Evolutionary conservation across 2,113 vertebrate species (phyloP).

Genomic region (Elephas maximus): DNA sequence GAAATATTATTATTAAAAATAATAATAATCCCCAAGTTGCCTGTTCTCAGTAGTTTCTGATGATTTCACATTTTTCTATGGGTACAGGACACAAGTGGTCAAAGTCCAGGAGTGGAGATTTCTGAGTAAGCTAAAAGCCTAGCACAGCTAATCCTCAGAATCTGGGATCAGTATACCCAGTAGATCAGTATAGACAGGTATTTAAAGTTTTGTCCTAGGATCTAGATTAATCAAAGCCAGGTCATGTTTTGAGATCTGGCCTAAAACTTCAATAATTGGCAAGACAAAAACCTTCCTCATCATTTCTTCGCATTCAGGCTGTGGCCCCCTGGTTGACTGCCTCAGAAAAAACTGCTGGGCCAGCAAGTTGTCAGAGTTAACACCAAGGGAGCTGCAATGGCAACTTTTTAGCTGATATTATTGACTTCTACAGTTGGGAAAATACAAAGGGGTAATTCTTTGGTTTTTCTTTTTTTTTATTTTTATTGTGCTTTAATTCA

Average conservation of each 20-base stretch:
- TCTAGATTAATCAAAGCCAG: background rate
- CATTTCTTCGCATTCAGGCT: slow-evolving; percentile 1
- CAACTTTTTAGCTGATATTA: too few relatives aligned
- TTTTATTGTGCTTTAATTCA: too few relatives aligned
- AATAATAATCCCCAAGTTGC: background rate
- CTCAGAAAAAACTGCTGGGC: background rate
- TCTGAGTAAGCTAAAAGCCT: background rate
- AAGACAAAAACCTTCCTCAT: background rate
- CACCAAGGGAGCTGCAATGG: background rate
- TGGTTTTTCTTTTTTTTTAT: background rate
- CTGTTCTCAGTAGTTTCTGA: background rate
- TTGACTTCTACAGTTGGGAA: background rate
- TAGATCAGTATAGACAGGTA: background rate
- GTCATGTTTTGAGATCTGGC: background rate
- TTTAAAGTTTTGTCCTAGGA: background rate
- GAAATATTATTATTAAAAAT: background rate
- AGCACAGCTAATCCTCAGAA: background rate
- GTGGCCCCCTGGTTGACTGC: background rate
- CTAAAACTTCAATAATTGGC: background rate
- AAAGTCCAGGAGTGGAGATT: background rate
- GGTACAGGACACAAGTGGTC: background rate
- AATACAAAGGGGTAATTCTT: background rate
- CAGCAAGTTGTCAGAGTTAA: background rate
- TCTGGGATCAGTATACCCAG: background rate
- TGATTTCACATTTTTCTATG: background rate